A percentile compares a stretch with the other conserved stretches of the same genome.
These are phyloP conservation scores for Axis porcinus DNA, from an alignment of 2,113 vertebrate species.

Conservation along the genomic window DNA sequence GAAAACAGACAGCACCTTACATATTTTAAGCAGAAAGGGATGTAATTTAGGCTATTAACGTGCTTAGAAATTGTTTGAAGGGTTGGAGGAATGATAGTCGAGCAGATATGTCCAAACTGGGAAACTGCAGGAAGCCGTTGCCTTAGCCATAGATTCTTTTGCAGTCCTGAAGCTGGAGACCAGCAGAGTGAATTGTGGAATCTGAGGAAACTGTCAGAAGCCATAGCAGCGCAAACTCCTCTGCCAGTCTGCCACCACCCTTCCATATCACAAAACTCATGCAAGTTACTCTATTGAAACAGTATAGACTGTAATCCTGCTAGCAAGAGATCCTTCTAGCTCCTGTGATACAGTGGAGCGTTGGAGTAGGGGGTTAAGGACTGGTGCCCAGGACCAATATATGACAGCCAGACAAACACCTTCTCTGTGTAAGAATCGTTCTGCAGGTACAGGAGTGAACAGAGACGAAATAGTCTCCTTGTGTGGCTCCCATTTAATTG, in stretches of 20 bases:
- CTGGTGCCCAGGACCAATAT: not conserved
- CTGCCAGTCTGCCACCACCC: not conserved
- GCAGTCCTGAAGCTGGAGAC: not conserved
- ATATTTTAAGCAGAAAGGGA: not conserved
- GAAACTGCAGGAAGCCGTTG: not conserved
- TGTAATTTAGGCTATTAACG: not conserved
- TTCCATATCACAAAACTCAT: not conserved
- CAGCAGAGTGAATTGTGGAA: too few species aligned
- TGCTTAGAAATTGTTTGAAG: not conserved
- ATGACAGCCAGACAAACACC: not conserved
- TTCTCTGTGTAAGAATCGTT: not conserved
- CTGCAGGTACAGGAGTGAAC: not conserved
- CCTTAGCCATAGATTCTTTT: not conserved
- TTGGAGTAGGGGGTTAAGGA: not conserved
- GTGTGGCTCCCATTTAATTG: not conserved
- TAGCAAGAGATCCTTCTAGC: not conserved
- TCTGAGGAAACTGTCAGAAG: not conserved
- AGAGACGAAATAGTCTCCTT: not conserved
- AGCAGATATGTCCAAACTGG: not conserved
- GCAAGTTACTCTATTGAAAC: not conserved
- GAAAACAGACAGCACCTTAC: not conserved
- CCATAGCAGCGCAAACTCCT: not conserved
- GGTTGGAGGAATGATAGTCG: not conserved
- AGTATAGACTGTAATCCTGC: not conserved
- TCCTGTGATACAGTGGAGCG: not conserved